Evolutionary conservation across 2,797 vertebrate species (phyloP).

Genomic region (Anguilla anguilla): DNA sequence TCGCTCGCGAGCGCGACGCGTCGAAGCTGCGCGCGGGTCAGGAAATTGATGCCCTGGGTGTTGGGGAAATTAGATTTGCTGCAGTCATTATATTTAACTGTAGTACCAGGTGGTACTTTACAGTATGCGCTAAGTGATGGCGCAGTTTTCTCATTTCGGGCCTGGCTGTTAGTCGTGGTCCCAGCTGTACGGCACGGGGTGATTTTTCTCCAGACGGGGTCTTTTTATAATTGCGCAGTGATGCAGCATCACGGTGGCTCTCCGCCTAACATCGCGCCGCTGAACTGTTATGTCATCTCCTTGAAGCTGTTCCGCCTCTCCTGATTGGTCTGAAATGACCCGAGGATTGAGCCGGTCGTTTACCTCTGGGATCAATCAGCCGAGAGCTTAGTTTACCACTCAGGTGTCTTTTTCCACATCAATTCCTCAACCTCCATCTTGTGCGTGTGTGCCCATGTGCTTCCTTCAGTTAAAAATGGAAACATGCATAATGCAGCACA

Average conservation of each 20-base stretch:
- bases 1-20: constrained; percentile 27
- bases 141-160: constrained; percentile 34
- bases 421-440: background rate
- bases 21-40: constrained; percentile 43
- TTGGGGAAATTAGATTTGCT: constrained; percentile 47
- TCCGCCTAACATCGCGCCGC: background rate
- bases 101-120: constrained; percentile 34
- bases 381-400: background rate
- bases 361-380: background rate
- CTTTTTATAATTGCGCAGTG: constrained; percentile 27
- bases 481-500: background rate
- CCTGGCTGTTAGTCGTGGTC: constrained; percentile 23
- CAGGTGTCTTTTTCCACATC: background rate
- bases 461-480: background rate
- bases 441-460: background rate
- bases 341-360: background rate
- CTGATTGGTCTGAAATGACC: background rate
- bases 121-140: constrained; percentile 43
- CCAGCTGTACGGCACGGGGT: background rate
- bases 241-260: constrained; percentile 14
- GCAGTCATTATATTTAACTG: constrained; percentile 53
- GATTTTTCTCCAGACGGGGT: background rate
- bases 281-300: background rate
- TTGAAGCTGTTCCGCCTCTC: constrained; percentile 14
- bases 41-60: constrained; percentile 40